These are phyloP conservation scores for Albula goreensis DNA, from an alignment of 2,113 vertebrate species.

Conservation along the genomic window DNA sequence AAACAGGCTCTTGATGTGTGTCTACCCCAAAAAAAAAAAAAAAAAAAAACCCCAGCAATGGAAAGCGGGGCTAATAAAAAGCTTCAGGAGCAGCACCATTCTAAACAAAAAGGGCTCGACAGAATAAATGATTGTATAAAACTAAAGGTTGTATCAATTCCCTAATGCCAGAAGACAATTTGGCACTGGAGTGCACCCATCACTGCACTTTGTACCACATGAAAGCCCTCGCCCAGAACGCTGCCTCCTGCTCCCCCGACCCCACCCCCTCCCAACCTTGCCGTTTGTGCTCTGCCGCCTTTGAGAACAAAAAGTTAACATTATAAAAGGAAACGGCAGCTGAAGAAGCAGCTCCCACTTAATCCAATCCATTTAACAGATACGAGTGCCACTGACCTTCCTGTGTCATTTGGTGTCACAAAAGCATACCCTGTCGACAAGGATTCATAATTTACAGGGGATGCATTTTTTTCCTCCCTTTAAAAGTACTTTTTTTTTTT, in stretches of 20 bases:
- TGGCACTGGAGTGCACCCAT: constrained; percentile 59
- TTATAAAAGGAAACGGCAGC: constrained; percentile 66
- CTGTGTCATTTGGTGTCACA: constrained; percentile 66
- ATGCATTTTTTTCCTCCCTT: constrained; percentile 57
- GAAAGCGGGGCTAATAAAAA: background rate
- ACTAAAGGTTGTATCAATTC: constrained; percentile 62
- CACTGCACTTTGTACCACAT: constrained; percentile 54
- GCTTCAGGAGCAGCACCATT: constrained; percentile 32
- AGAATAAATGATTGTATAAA: constrained; percentile 58
- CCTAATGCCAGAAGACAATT: constrained; percentile 62
- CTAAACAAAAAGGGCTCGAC: constrained; percentile 60
- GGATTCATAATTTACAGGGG: constrained; percentile 62
- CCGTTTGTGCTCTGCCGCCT: constrained; percentile 35
- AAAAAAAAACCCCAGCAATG: constrained; percentile 45
- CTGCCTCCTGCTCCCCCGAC: constrained; percentile 45
- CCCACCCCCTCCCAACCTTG: background rate
- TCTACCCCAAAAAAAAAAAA: constrained; percentile 31
- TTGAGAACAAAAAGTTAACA: constrained; percentile 63
- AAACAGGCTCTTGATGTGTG: constrained; percentile 55
- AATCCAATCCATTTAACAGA: constrained; percentile 74
- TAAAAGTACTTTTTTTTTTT: constrained; percentile 60
- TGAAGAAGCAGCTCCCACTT: constrained; percentile 67
- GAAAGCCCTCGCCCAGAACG: constrained; percentile 52
- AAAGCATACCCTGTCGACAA: constrained; percentile 61
- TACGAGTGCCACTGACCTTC: constrained; percentile 72